Evolutionary conservation across 2,888 invertebrate species (phyloP), one percentile per base, ranked within the genome.

Genomic region (Xanthostigma xanthostigma): DNA sequence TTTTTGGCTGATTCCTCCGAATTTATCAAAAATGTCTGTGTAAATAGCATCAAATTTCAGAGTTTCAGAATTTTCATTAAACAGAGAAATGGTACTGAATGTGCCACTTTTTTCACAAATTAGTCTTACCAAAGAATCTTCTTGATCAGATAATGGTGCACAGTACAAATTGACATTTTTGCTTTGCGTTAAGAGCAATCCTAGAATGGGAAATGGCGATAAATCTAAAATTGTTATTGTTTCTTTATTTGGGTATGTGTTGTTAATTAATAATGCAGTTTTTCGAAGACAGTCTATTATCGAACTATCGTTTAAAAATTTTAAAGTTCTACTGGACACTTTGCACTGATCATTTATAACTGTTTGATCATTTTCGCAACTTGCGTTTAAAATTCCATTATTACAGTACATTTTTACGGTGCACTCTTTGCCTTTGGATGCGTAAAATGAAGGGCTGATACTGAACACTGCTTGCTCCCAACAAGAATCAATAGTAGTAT

Each of bases 391-490:
- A 59, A 69, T 69, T 35, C 73, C 70, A 42, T 62, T 59, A 50
- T 64, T 61, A 56, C 70, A 62, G 41, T 65, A 60, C 55, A 73
- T 63, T 50, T 66, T 56, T 48, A 68, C 51, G 50, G 61, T 56
- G 46, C 71, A 50, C 17, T 56, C 57, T 39, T 68, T 61, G 53
- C 66, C 61, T 51, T 63, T 51, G 45, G 59, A 52, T 2, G 67
- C 54, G 8, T 17, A 5, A 12, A 64, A 47, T 3, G 75, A 71
- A 53, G 70, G 58, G 45, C 68, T 64, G 50, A 76, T 65, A 63
- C 75, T 79, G 61, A 81, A 84, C 38, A 88, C 69, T 8, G 84
- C 84, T 60, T 85, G 84, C 60, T 88, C 85, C 88, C 88, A 89
- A 57, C 85, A 85, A 52, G 72, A 69, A 4, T 71, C 68, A 53